phyloP scores from a whole-genome alignment of 1,140 invertebrate genomes.

The Pachypeltis micranthus region DNA sequence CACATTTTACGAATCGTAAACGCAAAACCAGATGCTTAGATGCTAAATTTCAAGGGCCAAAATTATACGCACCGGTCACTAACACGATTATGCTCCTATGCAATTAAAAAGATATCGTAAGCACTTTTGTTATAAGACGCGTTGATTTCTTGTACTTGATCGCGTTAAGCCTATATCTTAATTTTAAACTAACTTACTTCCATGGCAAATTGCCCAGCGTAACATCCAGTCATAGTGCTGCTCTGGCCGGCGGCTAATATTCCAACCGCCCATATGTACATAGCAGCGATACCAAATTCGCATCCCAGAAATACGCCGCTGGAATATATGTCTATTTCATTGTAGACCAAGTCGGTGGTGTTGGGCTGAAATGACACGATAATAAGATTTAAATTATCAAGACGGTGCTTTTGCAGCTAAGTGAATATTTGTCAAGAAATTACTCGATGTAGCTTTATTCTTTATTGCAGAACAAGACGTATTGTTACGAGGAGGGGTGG shows the following conservation, averaged over 20 bases:
- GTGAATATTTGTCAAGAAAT: not conserved
- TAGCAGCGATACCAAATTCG: conserved; percentile 61
- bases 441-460: too few species aligned
- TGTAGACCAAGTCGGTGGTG: conserved; percentile 37
- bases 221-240: conserved; percentile 79
- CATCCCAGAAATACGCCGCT: conserved; percentile 78
- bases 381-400: conserved; percentile 16
- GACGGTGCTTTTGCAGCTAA: not conserved
- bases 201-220: conserved; percentile 65
- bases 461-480: too few species aligned
- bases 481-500: too few species aligned
- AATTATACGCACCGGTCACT: too few species aligned
- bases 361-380: conserved; percentile 34
- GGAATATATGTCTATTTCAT: conserved; percentile 64
- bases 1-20: too few species aligned
- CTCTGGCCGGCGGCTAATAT: conserved; percentile 83
- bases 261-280: conserved; percentile 84
- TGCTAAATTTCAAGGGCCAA: too few species aligned
- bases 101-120: too few species aligned
- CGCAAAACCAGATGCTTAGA: too few species aligned
- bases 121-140: too few species aligned
- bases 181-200: conserved; percentile 43
- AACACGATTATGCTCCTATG: too few species aligned
- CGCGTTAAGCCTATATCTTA: too few species aligned
- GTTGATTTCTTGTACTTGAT: too few species aligned